Evolutionary conservation across 2,888 invertebrate genomes (phyloP), one percentile per base, ranked within the genome.

Genomic region (Chloroclystis v-ata): DNA sequence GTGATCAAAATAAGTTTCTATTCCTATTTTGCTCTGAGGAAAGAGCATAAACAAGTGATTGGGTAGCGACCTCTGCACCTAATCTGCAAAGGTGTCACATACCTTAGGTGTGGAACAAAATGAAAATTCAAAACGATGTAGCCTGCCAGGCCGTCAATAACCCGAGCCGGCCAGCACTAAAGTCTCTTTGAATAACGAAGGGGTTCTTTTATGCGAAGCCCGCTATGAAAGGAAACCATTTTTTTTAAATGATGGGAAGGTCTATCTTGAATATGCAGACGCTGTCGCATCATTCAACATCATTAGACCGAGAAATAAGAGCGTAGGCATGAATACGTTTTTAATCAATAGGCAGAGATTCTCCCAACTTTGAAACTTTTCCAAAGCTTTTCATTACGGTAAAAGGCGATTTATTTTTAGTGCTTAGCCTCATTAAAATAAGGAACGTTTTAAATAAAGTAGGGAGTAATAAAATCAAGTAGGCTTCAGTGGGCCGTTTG

Each of bases 161-260:
- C 60, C 66, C 46, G 65, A 61, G 63, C 62, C 63, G 56, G 59
- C 73, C 69, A 67, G 60, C 71, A 70, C 75, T 77, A 75, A 79
- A 76, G 72, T 75, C 71, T 73, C 71, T 77, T 72, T 82, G 78
- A 79, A 83, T 82, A 81, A 83, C 76, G 76, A 78, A 82, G 75
- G 78, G 80, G 72, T 75, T 65, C 76, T 67, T 82, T 83, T 80
- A 82, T 80, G 66, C 61, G 67, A 67, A 71, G 64, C 67, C 42
- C 69, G 66, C 65, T 56, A 65, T 82, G 78, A 83, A 85, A 79
- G 71, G 70, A 76, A 78, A 72, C 72, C 76, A 78, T 78, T 82
- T 82, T 56, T 78, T 80, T 75, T 65, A 74, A 79, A 82, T 78
- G 76, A 78, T 75, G 75, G 69, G 61, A 63, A 65, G 70, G 69